Percentiles rank a stretch among this genome's conserved stretches.
Conservation (phyloP, 2,797 vertebrate species). For the Hippocampus kuda region DNA sequence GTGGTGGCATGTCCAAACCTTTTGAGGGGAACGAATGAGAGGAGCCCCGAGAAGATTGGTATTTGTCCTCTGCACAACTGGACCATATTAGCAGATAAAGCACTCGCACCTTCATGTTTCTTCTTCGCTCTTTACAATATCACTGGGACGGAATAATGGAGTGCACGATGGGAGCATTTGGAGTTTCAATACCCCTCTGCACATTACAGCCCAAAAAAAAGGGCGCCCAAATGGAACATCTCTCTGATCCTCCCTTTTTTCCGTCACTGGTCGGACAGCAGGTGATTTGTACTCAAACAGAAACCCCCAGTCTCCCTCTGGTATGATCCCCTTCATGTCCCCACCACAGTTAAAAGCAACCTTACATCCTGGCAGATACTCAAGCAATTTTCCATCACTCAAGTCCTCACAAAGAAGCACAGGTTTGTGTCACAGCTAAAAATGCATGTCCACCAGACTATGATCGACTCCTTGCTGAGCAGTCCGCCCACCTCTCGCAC, state of each 20-base stretch:
- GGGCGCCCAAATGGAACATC: conserved; percentile 21
- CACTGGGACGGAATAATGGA: conserved; percentile 30
- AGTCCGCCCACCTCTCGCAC: not conserved
- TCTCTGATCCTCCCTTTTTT: conserved; percentile 39
- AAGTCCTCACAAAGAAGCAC: conserved; percentile 36
- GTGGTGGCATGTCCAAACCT: conserved; percentile 56
- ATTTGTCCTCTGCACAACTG: conserved; percentile 57
- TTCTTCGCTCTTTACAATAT: conserved; percentile 13
- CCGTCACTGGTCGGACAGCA: conserved; percentile 28
- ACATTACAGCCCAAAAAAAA: conserved; percentile 30
- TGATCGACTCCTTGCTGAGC: not conserved
- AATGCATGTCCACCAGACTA: conserved; percentile 1
- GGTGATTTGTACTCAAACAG: conserved; percentile 39
- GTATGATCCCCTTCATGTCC: conserved; percentile 45
- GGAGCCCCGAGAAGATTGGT: conserved; percentile 31
- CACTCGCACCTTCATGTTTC: conserved; percentile 10
- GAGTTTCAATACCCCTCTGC: conserved; percentile 35
- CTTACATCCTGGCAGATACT: conserved; percentile 57
- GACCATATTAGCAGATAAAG: conserved; percentile 56
- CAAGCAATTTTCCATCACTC: conserved; percentile 48
- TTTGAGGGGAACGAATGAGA: conserved; percentile 26
- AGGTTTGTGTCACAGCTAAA: conserved; percentile 38
- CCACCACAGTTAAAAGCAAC: conserved; percentile 45
- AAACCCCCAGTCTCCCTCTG: conserved; percentile 35
- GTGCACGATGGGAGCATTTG: conserved; percentile 32